Evolutionary conservation across 2,113 vertebrate species (phyloP), one percentile per base, ranked within the genome.

Genomic region (Albula goreensis): DNA sequence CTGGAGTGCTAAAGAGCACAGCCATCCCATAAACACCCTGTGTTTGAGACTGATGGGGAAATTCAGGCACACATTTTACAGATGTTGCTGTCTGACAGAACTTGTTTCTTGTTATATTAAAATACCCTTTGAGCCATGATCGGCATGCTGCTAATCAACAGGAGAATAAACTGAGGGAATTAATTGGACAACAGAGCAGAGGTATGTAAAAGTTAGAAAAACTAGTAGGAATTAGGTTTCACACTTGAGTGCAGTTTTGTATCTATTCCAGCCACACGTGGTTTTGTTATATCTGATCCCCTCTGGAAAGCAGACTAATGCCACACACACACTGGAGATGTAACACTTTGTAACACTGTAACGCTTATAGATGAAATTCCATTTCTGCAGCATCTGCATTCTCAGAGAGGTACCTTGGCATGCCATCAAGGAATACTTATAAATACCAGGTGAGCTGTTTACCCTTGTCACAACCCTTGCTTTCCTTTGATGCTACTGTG

Each of bases 331-430:
- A 41, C 31, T 41, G 31, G 31, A 41, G 31, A 41, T 41, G 31
- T 41, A 41, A 41, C 31, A 41, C 31, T 41, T 41, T 41, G 31
- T 41, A 41, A 41, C 31, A 41, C 1, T 41, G 31, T 41, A 41
- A 41, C 31, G 1, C 31, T 41, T 86, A 50, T 87, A 66, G 88
- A 80, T 89, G 17, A 50, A 70, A 90, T 92, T 89, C 77, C 88
- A 92, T 91, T 88, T 83, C 63, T 53, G 85, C 89, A 99, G 98
- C 97, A 12, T 99, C 98, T 48, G 97, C 98, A 15, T 99, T 99
- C 92, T 98, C 98, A 57, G 98, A 99, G 93, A 93, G 97, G 83
- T 99, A 98, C 91, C 96, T 99, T 2, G 98, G 98, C 84, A 88
- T 96, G 93, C 98, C 98, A 78, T 92, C 95, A 86, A 96, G 94